These are phyloP conservation scores for Rotaria socialis DNA, from an alignment of 2,888 invertebrate genomes.

Conservation along the genomic window DNA sequence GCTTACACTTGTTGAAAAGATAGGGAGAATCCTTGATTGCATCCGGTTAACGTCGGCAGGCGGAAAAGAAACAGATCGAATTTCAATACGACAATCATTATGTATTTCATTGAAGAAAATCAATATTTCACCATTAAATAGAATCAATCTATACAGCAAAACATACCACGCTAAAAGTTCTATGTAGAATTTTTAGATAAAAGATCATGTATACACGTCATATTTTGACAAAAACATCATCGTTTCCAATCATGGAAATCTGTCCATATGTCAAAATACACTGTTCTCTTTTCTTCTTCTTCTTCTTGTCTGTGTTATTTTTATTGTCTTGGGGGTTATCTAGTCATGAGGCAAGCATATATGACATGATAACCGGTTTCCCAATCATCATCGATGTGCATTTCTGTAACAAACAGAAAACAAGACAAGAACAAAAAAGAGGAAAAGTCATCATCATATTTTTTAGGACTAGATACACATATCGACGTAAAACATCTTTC, in stretches of 20 bases:
- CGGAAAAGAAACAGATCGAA: not conserved
- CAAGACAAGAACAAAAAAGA: not conserved
- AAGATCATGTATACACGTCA: no score
- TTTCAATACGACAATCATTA: not conserved
- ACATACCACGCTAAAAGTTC: no score
- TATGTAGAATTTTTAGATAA: no score
- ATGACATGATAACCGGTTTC: not conserved
- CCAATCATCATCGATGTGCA: conserved; percentile 1
- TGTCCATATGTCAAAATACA: not conserved
- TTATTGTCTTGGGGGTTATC: not conserved
- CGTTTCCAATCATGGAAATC: not conserved
- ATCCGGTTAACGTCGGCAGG: conserved; percentile 5
- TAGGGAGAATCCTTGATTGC: not conserved
- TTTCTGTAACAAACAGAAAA: not conserved
- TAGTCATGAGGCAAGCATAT: conserved; percentile 1
- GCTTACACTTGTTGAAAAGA: not conserved
- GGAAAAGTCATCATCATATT: not conserved
- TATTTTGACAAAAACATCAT: not conserved
- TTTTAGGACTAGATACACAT: not conserved
- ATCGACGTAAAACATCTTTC: not conserved
- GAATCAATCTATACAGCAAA: not conserved
- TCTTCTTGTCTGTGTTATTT: not conserved
- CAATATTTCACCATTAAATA: not conserved
- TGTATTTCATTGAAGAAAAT: not conserved
- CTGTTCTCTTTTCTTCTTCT: not conserved